These are phyloP conservation scores for Archegozetes longisetosus DNA, from an alignment of 1,140 invertebrate species.

Conservation along the genomic window DNA sequence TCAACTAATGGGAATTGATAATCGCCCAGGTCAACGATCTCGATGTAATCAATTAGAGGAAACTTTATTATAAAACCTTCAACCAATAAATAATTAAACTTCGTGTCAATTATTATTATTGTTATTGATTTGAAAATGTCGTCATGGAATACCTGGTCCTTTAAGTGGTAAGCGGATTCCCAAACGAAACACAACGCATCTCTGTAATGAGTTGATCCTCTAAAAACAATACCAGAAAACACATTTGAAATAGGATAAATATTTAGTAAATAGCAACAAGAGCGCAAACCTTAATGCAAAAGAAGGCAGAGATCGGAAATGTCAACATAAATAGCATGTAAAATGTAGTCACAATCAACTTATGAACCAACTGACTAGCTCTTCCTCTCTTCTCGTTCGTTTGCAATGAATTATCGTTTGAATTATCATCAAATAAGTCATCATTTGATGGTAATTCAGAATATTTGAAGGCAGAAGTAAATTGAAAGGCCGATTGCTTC, in stretches of 20 bases:
- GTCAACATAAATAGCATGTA: neutral
- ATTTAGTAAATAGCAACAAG: neutral
- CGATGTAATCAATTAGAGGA: conserved; percentile 14
- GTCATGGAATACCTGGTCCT: conserved; percentile 12
- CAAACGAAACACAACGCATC: conserved; percentile 14
- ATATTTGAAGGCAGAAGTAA: conserved; percentile 8
- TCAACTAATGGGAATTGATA: conserved; percentile 3
- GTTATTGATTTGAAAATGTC: neutral
- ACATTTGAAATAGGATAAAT: conserved; percentile 2
- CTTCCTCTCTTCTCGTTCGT: too few species aligned
- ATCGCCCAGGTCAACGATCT: conserved; percentile 8
- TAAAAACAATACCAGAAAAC: neutral
- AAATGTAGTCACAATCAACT: neutral
- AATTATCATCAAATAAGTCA: neutral
- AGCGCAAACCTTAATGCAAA: conserved; percentile 1
- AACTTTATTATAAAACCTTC: conserved; percentile 10
- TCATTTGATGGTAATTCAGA: neutral
- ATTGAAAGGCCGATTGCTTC: conserved; percentile 1
- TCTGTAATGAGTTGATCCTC: conserved; percentile 12
- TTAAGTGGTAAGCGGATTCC: conserved; percentile 15
- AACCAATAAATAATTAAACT: neutral
- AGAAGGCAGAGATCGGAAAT: conserved; percentile 9
- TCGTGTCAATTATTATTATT: too few species aligned
- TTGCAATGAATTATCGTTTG: too few species aligned
- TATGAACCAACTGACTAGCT: conserved; percentile 1